Evolutionary conservation across 1,140 invertebrate species (phyloP).

Genomic region (Brachionus koreanus): DNA sequence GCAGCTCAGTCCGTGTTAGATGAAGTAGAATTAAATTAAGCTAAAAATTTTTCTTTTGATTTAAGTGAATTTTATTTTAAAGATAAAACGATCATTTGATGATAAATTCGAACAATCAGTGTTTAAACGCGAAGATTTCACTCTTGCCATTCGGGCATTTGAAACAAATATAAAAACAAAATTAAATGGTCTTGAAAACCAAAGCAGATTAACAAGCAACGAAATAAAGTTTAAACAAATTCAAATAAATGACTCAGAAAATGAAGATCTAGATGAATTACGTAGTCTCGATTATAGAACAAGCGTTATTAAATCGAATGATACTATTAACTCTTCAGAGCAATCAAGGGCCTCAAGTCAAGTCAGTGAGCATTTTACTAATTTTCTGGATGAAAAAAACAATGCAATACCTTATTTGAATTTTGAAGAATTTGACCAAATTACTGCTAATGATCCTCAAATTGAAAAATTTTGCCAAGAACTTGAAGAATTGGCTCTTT

Average conservation of each 20-base stretch:
- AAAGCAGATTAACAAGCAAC: not conserved
- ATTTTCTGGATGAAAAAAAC: not conserved
- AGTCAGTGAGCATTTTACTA: not conserved
- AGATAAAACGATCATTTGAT: constrained; percentile 21
- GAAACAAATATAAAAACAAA: not conserved
- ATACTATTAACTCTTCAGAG: not conserved
- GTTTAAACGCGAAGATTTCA: constrained; percentile 1
- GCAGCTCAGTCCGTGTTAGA: constrained; percentile 21
- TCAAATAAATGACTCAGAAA: not conserved
- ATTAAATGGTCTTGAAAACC: not conserved
- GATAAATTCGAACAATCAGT: not conserved
- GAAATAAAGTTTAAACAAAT: not conserved
- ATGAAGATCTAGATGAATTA: not conserved
- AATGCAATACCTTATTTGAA: constrained; percentile 11
- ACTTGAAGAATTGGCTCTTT: not conserved
- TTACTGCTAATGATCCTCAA: not conserved
- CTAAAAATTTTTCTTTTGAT: not conserved
- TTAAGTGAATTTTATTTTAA: not conserved
- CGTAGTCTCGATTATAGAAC: not conserved
- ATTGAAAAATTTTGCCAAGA: constrained; percentile 12
- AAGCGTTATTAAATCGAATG: not conserved
- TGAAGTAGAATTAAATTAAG: not conserved
- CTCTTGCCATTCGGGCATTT: not conserved
- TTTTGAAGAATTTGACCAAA: not conserved
- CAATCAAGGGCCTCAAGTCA: not conserved